These are phyloP conservation scores for Nowickia ferox DNA, from an alignment of 2,888 invertebrate species.

Conservation along the genomic window DNA sequence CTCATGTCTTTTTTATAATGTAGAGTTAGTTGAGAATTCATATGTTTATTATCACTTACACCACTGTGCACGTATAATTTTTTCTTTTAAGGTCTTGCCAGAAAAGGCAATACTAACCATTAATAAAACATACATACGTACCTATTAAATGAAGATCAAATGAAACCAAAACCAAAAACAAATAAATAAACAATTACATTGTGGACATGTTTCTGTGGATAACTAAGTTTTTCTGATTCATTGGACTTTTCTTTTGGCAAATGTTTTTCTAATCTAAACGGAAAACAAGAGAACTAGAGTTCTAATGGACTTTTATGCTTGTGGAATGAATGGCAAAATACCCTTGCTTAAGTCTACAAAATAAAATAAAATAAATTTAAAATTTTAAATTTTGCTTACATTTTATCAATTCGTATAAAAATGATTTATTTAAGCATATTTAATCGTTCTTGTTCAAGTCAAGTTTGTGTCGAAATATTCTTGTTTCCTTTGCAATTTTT, in stretches of 20 bases:
- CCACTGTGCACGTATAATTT: too few relatives aligned
- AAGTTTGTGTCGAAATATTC: not conserved
- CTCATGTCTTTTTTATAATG: too few relatives aligned
- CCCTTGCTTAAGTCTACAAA: not conserved
- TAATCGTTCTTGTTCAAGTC: not conserved
- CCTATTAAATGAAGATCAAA: not conserved
- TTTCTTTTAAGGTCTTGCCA: too few relatives aligned
- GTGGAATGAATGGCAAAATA: not conserved
- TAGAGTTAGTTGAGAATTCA: too few relatives aligned
- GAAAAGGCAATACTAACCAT: not conserved
- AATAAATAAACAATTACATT: not conserved
- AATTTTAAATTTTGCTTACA: not conserved
- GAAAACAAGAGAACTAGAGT: not conserved
- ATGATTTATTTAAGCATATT: not conserved
- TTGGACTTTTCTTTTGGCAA: not conserved
- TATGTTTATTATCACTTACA: too few relatives aligned
- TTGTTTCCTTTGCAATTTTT: not conserved
- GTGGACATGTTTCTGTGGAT: not conserved
- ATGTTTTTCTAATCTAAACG: not conserved
- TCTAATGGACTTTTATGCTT: not conserved
- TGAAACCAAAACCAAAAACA: not conserved
- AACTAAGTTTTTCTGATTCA: conserved; percentile 6
- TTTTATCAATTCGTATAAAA: not conserved
- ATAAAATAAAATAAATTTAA: not conserved
- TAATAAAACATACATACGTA: not conserved